Base-by-base conservation (phyloP, 2,113 vertebrate species). In the Pelmatolapia mariae region DNA sequence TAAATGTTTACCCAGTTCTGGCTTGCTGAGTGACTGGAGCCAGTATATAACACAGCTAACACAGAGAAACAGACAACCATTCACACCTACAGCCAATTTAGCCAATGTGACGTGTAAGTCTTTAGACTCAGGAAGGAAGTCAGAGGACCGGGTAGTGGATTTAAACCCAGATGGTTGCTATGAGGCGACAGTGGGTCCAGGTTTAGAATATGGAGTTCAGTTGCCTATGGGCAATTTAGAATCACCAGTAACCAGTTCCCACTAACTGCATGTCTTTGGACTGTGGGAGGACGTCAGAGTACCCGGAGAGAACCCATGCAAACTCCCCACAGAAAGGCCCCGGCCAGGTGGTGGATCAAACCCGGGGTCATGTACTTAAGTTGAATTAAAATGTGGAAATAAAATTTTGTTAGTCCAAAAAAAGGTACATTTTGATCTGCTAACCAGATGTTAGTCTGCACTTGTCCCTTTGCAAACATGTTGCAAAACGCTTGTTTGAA, bases 181-280 rank as follows among this genome's bases (percentile, higher is more conserved):
- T 63, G 59, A 63, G 29, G 59, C 0, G 0, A 63, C 59, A 33
- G 59, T 3, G 2, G n/a, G n/a, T n/a, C n/a, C n/a, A n/a, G n/a
- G n/a, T n/a, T n/a, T n/a, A n/a, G n/a, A n/a, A n/a, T n/a, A n/a
- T n/a, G n/a, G 59, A n/a, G 18, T 7, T 36, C 31, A 63, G 10
- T 11, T 63, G 31, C 59, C 18, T 63, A 36, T 4, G 59, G 59
- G 3, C 18, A 66, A 66, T 66, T 66, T 2, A 1, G 4, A 15
- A 2, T 0, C 0, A 1, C 18, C 4, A 63, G 0, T 36, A 36
- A n/a, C 31, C 1, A 2, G 11, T 19, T 9, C 5, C 1, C 59
- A 36, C 59, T 36, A 36, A 36, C 18, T 0, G 31, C 6, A 1
- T 11, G 59, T 43, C n/a, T 71, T 71, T 43, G n/a, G 36, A 71